Conservation (phyloP, 2,797 vertebrate species). For the Triplophysa bombifrons region DNA sequence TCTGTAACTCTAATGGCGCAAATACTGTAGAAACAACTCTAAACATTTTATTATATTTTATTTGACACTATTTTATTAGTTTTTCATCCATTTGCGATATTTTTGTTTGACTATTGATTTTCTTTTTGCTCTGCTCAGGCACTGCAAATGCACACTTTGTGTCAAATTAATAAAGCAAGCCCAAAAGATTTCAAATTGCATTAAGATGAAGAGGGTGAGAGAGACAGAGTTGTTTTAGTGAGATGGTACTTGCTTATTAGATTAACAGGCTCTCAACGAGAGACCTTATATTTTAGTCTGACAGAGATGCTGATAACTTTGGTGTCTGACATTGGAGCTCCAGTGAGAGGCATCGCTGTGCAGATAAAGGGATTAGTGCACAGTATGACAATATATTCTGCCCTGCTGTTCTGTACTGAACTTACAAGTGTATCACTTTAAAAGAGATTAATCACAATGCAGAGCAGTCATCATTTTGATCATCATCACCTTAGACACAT, state of each 20-base stretch:
- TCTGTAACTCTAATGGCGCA: too few species aligned
- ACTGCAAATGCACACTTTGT: background rate
- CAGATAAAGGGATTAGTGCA: conserved; percentile 52
- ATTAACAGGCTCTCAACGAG: conserved; percentile 35
- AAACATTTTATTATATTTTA: too few species aligned
- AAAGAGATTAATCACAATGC: conserved; percentile 46
- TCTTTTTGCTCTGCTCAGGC: background rate
- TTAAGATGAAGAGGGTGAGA: background rate
- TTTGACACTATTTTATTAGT: too few species aligned
- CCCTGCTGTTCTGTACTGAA: conserved; percentile 34
- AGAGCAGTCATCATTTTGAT: background rate
- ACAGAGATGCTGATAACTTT: conserved; percentile 40
- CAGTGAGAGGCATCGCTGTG: conserved; percentile 23
- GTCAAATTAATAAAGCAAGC: background rate
- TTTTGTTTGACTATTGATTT: too few species aligned
- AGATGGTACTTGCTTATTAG: conserved; percentile 17
- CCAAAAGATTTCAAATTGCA: background rate
- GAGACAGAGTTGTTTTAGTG: background rate
- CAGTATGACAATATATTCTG: conserved; percentile 27
- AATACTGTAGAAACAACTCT: too few species aligned
- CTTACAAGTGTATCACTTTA: conserved; percentile 41
- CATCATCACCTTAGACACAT: conserved; percentile 20
- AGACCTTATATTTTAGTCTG: conserved; percentile 17
- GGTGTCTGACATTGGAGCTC: conserved; percentile 23
- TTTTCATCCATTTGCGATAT: too few species aligned